A percentile compares a stretch with the other conserved stretches of the same genome.
Conservation (phyloP, 2,113 vertebrate genomes). For the Zootoca vivipara region DNA sequence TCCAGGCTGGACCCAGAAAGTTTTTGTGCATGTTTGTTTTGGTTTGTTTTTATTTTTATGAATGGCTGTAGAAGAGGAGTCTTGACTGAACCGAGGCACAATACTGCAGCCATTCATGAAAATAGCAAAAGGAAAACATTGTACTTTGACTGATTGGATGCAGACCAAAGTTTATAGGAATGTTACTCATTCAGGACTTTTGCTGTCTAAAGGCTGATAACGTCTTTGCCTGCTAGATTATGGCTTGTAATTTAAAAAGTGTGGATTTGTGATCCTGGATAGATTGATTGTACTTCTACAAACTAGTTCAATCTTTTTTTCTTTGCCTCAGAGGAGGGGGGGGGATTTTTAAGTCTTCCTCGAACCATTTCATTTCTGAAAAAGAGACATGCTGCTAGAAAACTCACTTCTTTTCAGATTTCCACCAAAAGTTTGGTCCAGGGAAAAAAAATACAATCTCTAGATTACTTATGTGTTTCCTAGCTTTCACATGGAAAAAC, state of each 20-base stretch:
- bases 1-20: constrained; percentile 70
- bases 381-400: neutral
- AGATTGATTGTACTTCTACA: neutral
- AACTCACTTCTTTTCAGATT: neutral
- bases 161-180: constrained; percentile 33
- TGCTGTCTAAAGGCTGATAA: constrained; percentile 8
- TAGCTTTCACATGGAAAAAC: neutral
- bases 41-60: constrained; percentile 77
- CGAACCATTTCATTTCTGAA: neutral
- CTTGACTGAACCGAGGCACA: constrained; percentile 60
- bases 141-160: constrained; percentile 21
- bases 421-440: neutral
- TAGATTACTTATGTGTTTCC: neutral
- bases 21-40: constrained; percentile 60
- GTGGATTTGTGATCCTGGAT: neutral
- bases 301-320: neutral
- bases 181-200: constrained; percentile 16
- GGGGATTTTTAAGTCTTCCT: neutral
- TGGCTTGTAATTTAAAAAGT: neutral
- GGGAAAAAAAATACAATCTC: neutral
- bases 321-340: neutral
- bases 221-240: neutral
- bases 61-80: constrained; percentile 74
- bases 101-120: constrained; percentile 82
- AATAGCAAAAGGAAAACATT: constrained; percentile 76